Percentiles rank a stretch among this genome's conserved stretches.
phyloP scores from a whole-genome alignment of 2,113 vertebrate species.

The Anthoscopus minutus region DNA sequence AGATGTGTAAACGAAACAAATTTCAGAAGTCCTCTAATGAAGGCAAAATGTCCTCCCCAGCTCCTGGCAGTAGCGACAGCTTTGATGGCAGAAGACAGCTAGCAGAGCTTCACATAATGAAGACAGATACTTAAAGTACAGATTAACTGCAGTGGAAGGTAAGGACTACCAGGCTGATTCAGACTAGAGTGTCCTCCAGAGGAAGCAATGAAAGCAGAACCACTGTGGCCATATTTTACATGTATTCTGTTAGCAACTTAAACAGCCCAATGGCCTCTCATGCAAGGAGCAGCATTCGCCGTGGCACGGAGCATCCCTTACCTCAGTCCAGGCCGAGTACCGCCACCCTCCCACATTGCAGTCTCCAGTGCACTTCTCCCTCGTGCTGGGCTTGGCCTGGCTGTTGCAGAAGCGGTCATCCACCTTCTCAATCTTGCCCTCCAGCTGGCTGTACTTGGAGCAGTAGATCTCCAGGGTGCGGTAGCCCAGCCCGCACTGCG shows the following conservation, averaged over 20 bases:
- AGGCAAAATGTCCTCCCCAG: not conserved
- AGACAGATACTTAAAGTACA: not conserved
- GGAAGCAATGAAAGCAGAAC: not conserved
- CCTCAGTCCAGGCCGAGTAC: constrained; percentile 93
- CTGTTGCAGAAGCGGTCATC: constrained; percentile 85
- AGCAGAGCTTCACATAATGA: not conserved
- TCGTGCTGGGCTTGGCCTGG: constrained; percentile 82
- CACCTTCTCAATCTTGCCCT: constrained; percentile 87
- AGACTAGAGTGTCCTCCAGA: not conserved
- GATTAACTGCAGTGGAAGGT: not conserved
- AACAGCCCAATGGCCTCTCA: not conserved
- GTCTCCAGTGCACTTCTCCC: constrained; percentile 89
- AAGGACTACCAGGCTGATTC: not conserved
- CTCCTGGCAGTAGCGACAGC: not conserved
- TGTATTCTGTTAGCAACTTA: not conserved
- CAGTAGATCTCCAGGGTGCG: constrained; percentile 89
- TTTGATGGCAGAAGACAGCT: not conserved
- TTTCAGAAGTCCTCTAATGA: not conserved
- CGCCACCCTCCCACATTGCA: constrained; percentile 91
- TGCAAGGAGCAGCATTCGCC: fast-evolving
- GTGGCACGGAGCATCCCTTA: not conserved
- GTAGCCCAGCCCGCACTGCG: constrained; percentile 88
- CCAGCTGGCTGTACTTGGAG: constrained; percentile 79
- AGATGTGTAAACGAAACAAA: not conserved
- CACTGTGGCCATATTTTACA: not conserved